phyloP scores from a whole-genome alignment of 1,140 invertebrate species.

The Glomeris maerens region DNA sequence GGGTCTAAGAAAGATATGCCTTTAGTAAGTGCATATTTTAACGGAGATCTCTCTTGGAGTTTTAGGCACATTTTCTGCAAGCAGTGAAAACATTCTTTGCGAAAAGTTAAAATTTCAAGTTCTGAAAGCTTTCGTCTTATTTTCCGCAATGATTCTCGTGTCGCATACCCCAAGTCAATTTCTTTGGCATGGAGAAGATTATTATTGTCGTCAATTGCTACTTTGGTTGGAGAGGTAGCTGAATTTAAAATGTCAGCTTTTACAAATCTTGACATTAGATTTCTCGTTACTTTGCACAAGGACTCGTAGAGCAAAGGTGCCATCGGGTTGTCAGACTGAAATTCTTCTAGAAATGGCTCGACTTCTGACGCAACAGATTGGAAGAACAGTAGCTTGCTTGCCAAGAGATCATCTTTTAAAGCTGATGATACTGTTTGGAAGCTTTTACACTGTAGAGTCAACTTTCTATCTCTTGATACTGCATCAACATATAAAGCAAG shows the following conservation, averaged over 20 bases:
- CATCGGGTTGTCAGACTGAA: conserved; percentile 3
- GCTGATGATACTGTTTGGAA: not conserved
- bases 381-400: conserved; percentile 4
- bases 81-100: no score
- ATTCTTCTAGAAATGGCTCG: conserved; percentile 2
- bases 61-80: no score
- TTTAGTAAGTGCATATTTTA: no score
- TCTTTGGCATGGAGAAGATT: no score
- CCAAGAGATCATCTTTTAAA: not conserved
- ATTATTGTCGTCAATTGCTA: no score
- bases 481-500: not conserved
- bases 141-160: no score
- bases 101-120: no score
- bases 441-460: not conserved
- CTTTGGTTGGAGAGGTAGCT: not conserved
- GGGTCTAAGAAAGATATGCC: no score
- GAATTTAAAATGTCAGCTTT: conserved; percentile 4
- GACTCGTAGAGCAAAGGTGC: conserved; percentile 3
- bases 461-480: not conserved
- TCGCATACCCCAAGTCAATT: no score
- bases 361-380: not conserved
- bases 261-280: conserved; percentile 10
- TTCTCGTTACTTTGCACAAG: not conserved
- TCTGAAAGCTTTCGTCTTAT: no score
- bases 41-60: no score